phyloP scores from a whole-genome alignment of 2,113 vertebrate genomes.

The Eubucco bourcierii region DNA sequence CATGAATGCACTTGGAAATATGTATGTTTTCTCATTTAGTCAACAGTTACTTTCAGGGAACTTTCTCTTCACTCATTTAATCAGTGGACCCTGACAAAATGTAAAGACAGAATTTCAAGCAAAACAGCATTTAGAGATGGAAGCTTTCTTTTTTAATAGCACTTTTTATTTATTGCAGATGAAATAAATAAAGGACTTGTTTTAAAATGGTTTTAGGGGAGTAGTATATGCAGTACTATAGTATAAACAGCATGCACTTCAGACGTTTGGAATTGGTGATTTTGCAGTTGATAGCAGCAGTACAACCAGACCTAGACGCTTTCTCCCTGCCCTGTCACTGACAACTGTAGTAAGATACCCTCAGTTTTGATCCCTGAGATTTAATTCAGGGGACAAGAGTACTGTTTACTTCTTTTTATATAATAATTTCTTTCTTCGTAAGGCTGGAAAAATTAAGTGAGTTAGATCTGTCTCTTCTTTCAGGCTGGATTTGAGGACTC shows the following conservation, averaged over 20 bases:
- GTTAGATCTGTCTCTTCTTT: background rate
- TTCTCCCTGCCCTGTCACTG: background rate
- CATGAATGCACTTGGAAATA: background rate
- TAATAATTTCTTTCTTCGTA: background rate
- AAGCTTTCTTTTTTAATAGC: background rate
- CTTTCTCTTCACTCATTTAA: background rate
- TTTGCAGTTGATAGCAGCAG: background rate
- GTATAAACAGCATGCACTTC: background rate
- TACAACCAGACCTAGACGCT: background rate
- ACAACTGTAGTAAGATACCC: background rate
- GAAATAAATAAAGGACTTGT: background rate
- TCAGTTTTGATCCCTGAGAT: background rate
- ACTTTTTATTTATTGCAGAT: background rate
- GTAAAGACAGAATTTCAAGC: background rate
- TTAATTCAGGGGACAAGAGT: background rate
- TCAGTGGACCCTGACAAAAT: background rate
- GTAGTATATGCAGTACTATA: background rate
- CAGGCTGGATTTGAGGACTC: background rate
- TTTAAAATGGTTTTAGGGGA: background rate
- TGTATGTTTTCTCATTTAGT: background rate
- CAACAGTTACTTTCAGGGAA: background rate
- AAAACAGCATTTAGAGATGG: background rate
- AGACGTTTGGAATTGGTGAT: slow-evolving; percentile 4
- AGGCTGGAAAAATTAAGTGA: background rate
- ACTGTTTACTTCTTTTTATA: background rate